Evolutionary conservation across 2,113 vertebrate genomes (phyloP), one percentile per base, ranked within the genome.

Genomic region (Ondatra zibethicus): DNA sequence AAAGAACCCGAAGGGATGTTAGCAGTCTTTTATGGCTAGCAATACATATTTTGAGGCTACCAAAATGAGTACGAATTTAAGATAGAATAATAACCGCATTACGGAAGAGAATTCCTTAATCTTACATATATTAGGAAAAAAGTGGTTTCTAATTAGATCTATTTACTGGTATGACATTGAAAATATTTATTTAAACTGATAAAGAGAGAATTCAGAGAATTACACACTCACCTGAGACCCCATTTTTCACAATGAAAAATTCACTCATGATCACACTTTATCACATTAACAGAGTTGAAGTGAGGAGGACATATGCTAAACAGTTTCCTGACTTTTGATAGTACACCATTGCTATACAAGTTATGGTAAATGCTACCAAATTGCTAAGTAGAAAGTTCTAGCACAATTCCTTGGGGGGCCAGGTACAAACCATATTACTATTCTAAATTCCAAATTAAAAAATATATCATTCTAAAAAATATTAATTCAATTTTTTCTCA

Each of bases 151-250:
- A 81, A 13, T 36, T 45, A 33, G 3, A 0, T 5, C 21, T 80
- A 80, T 7, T 50, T 61, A 47, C 21, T 73, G 11, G 25, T 4
- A 25, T n/a, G 65, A 68, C 1, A 19, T 66, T 91, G n/a, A 31
- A 91, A 31, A n/a, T 16, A 25, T 45, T 12, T 36, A 25, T 80
- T 75, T 75, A 5, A 4, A 86, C 63, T 72, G 39, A 80, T 45
- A 91, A 80, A 17, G 29, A 80, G 13, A 27, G 7, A 80, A 1
- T 87, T 87, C 29, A 75, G 13, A 82, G 8, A 75, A 29, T 81
- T 33, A 17, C 2, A 10, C 4, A 19, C 0, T n/a, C 6, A 3
- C 27, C 5, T 42, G 2, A 7, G n/a, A 12, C 0, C 11, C 55
- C 29, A 52, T n/a, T 78, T 85, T 73, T 61, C 5, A 76, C 19